These are phyloP conservation scores for Steinernema khuongi DNA, from an alignment of 1,140 invertebrate species.

Conservation along the genomic window DNA sequence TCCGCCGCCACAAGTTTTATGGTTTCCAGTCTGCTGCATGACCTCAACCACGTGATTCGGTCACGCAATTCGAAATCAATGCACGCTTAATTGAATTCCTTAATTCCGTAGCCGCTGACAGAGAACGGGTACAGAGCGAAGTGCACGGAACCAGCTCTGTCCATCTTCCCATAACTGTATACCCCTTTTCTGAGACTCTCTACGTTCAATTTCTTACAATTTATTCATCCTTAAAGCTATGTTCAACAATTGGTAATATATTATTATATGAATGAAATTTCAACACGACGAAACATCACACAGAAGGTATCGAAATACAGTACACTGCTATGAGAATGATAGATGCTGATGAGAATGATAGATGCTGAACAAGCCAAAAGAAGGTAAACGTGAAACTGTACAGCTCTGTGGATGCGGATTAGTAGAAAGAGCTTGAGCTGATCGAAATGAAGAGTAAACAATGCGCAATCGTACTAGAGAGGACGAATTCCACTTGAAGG, in stretches of 20 bases:
- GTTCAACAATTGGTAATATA: neutral
- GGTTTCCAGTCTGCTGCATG: too few species aligned
- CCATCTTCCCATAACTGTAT: too few species aligned
- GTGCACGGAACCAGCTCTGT: too few species aligned
- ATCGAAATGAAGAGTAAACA: neutral
- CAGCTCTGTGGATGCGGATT: neutral
- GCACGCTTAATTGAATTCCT: too few species aligned
- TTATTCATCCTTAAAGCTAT: constrained; percentile 13
- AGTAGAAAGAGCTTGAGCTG: neutral
- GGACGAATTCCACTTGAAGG: neutral
- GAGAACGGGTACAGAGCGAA: too few species aligned
- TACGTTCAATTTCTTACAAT: too few species aligned
- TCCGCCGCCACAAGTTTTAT: too few species aligned
- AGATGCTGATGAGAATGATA: neutral
- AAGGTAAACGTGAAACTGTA: constrained; percentile 3
- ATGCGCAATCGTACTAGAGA: neutral
- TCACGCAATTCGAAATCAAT: too few species aligned
- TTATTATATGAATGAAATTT: neutral
- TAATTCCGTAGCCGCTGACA: too few species aligned
- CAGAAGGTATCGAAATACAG: neutral
- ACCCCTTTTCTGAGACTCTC: too few species aligned
- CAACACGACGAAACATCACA: neutral
- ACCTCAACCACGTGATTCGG: too few species aligned
- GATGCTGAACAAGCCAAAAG: neutral
- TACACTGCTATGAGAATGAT: neutral